Percentiles rank a stretch among this genome's conserved stretches.
These are phyloP conservation scores for Phaethornis superciliosus DNA, from an alignment of 2,113 vertebrate genomes.

Conservation along the genomic window DNA sequence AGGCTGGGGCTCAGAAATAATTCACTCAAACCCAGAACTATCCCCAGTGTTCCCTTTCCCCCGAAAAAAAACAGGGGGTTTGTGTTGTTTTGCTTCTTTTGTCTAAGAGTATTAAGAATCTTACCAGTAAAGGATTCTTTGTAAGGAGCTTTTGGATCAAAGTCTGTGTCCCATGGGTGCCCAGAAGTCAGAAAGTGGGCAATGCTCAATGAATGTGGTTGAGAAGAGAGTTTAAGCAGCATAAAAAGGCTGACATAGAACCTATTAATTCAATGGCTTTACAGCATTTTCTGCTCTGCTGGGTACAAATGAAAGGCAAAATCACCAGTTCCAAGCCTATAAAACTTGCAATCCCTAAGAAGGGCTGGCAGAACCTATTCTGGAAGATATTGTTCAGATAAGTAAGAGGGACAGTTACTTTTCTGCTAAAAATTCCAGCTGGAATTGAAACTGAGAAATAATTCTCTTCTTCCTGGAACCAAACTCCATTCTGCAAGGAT, in stretches of 20 bases:
- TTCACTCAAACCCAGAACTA: background rate
- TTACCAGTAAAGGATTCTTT: background rate
- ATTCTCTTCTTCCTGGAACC: background rate
- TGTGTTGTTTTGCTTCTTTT: background rate
- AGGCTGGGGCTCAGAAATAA: background rate
- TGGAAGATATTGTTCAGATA: background rate
- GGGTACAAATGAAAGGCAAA: conserved; percentile 51
- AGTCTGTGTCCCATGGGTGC: background rate
- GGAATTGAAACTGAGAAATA: background rate
- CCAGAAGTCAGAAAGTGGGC: background rate
- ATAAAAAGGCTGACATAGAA: conserved; percentile 17
- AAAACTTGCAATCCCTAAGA: background rate
- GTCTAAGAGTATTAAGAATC: background rate
- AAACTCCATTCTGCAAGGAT: background rate
- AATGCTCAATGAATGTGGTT: background rate
- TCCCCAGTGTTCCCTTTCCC: background rate
- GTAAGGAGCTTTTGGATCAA: background rate
- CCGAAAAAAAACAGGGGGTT: accelerated
- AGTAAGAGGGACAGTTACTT: conserved; percentile 8
- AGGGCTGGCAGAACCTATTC: conserved; percentile 23
- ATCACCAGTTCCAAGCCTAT: conserved; percentile 40
- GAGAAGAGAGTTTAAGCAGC: conserved; percentile 5
- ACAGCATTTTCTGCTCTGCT: conserved; percentile 55
- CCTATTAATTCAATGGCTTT: conserved; percentile 33
- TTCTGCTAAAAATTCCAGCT: conserved; percentile 18